Conservation (phyloP, 2,113 vertebrate species). For the Tinamus guttatus region DNA sequence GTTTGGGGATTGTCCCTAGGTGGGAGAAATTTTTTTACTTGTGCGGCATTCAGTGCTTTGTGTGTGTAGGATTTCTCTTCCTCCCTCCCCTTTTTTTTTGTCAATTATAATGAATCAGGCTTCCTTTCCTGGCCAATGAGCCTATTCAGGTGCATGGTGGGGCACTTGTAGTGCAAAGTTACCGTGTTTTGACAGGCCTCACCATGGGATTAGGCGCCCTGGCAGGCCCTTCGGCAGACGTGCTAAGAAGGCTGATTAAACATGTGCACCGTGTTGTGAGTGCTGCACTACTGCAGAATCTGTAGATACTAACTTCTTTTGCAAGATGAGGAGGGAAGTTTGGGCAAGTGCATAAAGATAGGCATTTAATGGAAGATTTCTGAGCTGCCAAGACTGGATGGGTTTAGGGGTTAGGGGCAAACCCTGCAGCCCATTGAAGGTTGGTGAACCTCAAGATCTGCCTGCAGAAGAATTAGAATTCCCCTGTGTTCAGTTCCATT, state of each 20-base stretch:
- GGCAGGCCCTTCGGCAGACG: neutral
- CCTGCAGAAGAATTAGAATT: neutral
- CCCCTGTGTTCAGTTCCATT: neutral
- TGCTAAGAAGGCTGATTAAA: neutral
- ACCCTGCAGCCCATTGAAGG: neutral
- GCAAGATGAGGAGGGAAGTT: neutral
- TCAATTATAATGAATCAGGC: neutral
- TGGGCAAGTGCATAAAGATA: neutral
- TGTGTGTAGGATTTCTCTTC: slow-evolving; percentile 1
- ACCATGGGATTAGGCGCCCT: neutral
- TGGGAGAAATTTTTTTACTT: neutral
- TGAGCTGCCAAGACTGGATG: neutral
- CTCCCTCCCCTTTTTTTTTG: neutral
- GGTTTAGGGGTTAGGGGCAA: neutral
- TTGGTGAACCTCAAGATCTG: neutral
- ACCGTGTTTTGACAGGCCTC: neutral
- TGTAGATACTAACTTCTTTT: neutral
- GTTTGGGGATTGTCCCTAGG: neutral
- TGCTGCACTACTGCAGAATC: neutral
- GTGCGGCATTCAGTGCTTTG: neutral
- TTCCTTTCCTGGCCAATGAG: neutral
- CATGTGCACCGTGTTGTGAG: neutral
- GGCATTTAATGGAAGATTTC: neutral
- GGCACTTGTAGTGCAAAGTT: neutral
- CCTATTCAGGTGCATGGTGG: accelerated